Evolutionary conservation across 2,888 invertebrate species (phyloP).

Genomic region (Dyspetes luteomarginatus): DNA sequence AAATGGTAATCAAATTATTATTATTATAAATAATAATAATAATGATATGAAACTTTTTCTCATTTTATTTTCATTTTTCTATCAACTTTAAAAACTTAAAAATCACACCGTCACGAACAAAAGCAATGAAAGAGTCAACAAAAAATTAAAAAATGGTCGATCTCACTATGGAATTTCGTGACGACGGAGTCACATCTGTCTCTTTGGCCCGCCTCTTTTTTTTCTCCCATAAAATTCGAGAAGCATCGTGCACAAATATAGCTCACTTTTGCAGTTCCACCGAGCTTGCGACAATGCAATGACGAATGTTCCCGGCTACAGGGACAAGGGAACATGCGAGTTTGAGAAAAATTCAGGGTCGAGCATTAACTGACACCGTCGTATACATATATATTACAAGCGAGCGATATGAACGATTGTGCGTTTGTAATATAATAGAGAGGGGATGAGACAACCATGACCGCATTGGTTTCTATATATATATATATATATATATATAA

Average conservation of each 20-base stretch:
- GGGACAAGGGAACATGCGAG: conserved; percentile 38
- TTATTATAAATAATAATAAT: too few species aligned
- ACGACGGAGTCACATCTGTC: conserved; percentile 49
- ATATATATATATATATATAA: too few species aligned
- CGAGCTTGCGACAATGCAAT: conserved; percentile 70
- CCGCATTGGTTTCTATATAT: too few species aligned
- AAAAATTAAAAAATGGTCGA: conserved; percentile 31
- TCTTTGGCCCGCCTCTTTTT: conserved; percentile 43
- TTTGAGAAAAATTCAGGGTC: conserved; percentile 42
- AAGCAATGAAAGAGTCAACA: not conserved
- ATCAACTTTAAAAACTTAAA: too few species aligned
- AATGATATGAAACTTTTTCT: too few species aligned
- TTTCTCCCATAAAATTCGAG: conserved; percentile 9
- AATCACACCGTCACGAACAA: not conserved
- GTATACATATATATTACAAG: too few species aligned
- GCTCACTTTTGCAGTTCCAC: not conserved
- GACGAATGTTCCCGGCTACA: conserved; percentile 72
- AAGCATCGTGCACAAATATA: not conserved
- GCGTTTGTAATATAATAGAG: not conserved
- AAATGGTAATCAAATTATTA: too few species aligned
- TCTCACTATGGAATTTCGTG: conserved; percentile 17
- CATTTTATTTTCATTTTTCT: too few species aligned
- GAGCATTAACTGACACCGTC: conserved; percentile 39
- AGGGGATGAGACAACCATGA: conserved; percentile 18
- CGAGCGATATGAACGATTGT: too few species aligned